Evolutionary conservation across 2,113 vertebrate genomes (phyloP), one percentile per base, ranked within the genome.

Genomic region (Callorhinus ursinus): DNA sequence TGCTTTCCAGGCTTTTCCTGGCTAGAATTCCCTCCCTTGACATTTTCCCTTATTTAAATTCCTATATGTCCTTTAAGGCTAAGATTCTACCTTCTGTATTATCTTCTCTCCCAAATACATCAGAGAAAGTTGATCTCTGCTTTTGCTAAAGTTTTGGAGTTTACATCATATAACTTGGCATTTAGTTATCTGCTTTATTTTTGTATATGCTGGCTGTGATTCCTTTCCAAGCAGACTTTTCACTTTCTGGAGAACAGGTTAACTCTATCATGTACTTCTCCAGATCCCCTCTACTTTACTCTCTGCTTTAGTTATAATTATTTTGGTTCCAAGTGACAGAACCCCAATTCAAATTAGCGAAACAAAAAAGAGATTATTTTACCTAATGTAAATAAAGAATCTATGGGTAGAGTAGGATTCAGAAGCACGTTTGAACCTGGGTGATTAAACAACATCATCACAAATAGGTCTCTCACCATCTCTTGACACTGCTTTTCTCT

Each of bases 1-100:
- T 89, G 65, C 72, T 80, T 90, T 74, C 71, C 69, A 57, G 59
- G 15, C 22, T 84, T 86, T 86, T 79, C 72, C 88, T 87, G 55
- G 86, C 57, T 49, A 28, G 26, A 85, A 51, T 93, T 81, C 63
- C 33, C 26, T 88, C n/a, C 51, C 59, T 76, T 93, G 16, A 77
- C 7, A 31, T 82, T 96, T 95, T 91, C 33, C 39, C 49, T 94
- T 59, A 87, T 92, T 95, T 69, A 51, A 72, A 93, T 53, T 94
- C 36, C 46, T 94, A 19, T 33, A 76, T 90, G 46, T 59, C 26
- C 7, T 89, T 88, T 59, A 76, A 88, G 88, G 22, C 72, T 94
- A 26, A 86, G 1, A 39, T 36, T 92, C 67, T 77, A 72, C 61
- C 26, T 49, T 82, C 51, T 94, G 57, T 26, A 72, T 81, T 82